Evolutionary conservation across 2,797 vertebrate species (phyloP), one percentile per base, ranked within the genome.

Genomic region (Dendrocincla fuliginosa): DNA sequence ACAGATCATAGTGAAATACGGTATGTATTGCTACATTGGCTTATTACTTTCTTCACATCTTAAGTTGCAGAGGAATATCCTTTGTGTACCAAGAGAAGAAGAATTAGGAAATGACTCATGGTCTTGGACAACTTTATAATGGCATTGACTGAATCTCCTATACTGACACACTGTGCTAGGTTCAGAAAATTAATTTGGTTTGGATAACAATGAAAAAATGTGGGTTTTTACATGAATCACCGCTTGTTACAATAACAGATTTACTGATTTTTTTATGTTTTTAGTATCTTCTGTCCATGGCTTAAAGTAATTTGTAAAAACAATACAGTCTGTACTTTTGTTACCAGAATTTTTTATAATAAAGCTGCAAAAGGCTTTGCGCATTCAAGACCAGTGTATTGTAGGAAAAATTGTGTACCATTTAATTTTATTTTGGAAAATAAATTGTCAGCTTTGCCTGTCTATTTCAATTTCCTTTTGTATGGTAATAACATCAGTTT

Each of bases 351-450:
- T 32, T 76, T 49, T 70, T 65, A 60, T 41, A 46, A 49, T 32
- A 64, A 18, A 71, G 5, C 50, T 64, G 39, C 23, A 85, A 56
- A 93, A 69, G 12, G 14, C 19, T 70, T 56, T 37, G 9, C 42
- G 24, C 11, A 74, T 93, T 77, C 64, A 69, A 33, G 50, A 22
- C 49, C n/a, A 46, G 56, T 46, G 3, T 77, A 86, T 49, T 41
- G 2, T 69, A 24, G n/a, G n/a, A 83, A 73, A 61, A 65, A 5
- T 25, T 80, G 16, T 16, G 17, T 37, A 35, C 8, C 19, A 63
- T 81, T 96, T 84, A 59, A 52, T 77, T 76, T 83, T 83, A 53
- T 60, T 80, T 90, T 71, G 73, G 9, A 69, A 90, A 94, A 71
- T 5, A 32, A 23, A 61, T 25, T 56, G 52, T 3, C 37, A 76